Evolutionary conservation across 2,113 vertebrate genomes (phyloP).

Genomic region (Salminus brasiliensis): DNA sequence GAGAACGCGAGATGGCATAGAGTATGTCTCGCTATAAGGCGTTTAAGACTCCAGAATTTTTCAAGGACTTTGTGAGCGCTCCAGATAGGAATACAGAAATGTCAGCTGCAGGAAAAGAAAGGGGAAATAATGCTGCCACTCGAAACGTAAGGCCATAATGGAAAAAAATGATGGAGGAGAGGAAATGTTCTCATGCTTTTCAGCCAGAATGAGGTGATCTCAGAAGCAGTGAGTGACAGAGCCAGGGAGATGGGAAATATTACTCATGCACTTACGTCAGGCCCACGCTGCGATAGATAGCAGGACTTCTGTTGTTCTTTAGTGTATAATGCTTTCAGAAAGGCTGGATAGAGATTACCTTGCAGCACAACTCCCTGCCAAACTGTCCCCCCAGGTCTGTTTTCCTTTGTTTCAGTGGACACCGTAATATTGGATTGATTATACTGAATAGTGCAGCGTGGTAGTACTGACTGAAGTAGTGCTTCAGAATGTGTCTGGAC

Average conservation of each 20-base stretch:
- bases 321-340: slow-evolving; percentile 35
- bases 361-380: slow-evolving; percentile 22
- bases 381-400: slow-evolving; percentile 13
- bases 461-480: not conserved
- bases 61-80: slow-evolving; percentile 25
- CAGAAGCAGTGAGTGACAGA: slow-evolving; percentile 17
- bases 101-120: slow-evolving; percentile 47
- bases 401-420: slow-evolving; percentile 26
- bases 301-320: not conserved
- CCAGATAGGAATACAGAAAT: slow-evolving; percentile 26
- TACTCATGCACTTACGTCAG: slow-evolving; percentile 47
- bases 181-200: slow-evolving; percentile 45
- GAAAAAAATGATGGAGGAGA: slow-evolving; percentile 28
- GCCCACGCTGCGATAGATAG: slow-evolving; percentile 19
- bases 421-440: slow-evolving; percentile 42
- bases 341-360: slow-evolving; percentile 27
- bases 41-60: slow-evolving; percentile 41
- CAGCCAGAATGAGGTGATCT: slow-evolving; percentile 31
- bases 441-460: slow-evolving; percentile 20
- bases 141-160: slow-evolving; percentile 35
- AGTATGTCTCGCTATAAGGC: slow-evolving; percentile 30
- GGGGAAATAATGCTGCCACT: slow-evolving; percentile 28
- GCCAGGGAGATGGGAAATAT: slow-evolving; percentile 44
- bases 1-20: slow-evolving; percentile 10
- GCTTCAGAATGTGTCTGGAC: slow-evolving; percentile 19